These are phyloP conservation scores for Silurus meridionalis DNA, from an alignment of 2,113 vertebrate species.

Conservation along the genomic window DNA sequence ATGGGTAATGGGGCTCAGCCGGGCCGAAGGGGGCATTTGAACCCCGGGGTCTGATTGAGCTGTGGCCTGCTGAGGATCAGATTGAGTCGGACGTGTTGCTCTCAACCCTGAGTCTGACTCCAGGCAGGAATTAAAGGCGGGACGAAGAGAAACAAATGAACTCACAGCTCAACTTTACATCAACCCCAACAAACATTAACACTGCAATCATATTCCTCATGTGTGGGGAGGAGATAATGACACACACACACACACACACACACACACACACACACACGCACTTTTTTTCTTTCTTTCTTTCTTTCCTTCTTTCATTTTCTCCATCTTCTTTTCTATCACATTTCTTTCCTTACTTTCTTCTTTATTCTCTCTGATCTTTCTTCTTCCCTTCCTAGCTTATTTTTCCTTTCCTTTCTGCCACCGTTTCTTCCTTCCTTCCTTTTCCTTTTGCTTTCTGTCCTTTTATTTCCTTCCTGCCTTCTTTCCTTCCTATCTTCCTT, in stretches of 20 bases:
- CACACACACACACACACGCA: background rate
- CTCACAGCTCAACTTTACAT: conserved; percentile 5
- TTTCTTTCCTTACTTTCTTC: background rate
- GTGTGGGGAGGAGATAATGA: background rate
- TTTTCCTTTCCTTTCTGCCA: background rate
- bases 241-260: conserved; percentile 1
- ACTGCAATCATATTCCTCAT: background rate
- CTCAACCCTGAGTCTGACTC: background rate
- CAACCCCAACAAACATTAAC: background rate
- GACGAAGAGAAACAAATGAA: conserved; percentile 27
- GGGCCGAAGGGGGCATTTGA: conserved; percentile 15
- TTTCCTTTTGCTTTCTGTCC: background rate
- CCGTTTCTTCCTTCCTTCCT: background rate
- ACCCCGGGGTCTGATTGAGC: background rate
- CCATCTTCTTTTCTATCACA: background rate
- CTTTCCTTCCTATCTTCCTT: background rate
- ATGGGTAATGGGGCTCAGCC: background rate
- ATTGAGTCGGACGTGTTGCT: background rate
- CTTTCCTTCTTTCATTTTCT: background rate
- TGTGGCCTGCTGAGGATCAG: background rate
- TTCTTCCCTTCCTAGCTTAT: background rate
- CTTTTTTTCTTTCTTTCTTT: background rate
- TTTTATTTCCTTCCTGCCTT: background rate
- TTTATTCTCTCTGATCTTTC: background rate
- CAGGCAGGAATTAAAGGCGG: conserved; percentile 8